phyloP scores from a whole-genome alignment of 2,797 vertebrate genomes.

The Coranthus polyacanthus region DNA sequence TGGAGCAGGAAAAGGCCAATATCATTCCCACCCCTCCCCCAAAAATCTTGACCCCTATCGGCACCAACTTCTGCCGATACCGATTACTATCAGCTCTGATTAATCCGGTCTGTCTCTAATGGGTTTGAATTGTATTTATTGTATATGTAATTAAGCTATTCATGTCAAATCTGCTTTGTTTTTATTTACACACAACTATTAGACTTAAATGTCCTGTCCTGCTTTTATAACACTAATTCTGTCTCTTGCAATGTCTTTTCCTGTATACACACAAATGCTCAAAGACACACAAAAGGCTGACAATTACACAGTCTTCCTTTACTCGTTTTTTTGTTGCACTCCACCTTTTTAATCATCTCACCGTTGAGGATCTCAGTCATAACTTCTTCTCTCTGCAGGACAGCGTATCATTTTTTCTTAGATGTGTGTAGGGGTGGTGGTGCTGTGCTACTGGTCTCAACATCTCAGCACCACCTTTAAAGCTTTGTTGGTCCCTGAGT shows the following conservation, averaged over 20 bases:
- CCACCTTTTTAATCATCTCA: slow-evolving; percentile 58
- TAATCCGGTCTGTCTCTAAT: too few relatives aligned
- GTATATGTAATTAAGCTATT: too few relatives aligned
- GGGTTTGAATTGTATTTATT: too few relatives aligned
- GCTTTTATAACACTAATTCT: slow-evolving; percentile 39
- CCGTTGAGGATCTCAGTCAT: slow-evolving; percentile 60
- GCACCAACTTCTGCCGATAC: too few relatives aligned
- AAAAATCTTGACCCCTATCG: too few relatives aligned
- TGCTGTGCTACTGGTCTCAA: slow-evolving; percentile 62
- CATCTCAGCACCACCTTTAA: slow-evolving; percentile 69
- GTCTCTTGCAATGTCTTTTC: slow-evolving; percentile 20
- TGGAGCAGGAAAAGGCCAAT: too few relatives aligned
- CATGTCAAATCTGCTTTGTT: too few relatives aligned
- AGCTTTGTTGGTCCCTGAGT: slow-evolving; percentile 64
- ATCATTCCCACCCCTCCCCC: too few relatives aligned
- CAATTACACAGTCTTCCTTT: slow-evolving; percentile 26
- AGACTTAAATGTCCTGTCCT: slow-evolving; percentile 29
- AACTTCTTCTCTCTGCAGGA: slow-evolving; percentile 62
- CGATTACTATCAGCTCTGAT: too few relatives aligned
- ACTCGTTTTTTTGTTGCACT: slow-evolving; percentile 45
- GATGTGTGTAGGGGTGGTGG: slow-evolving; percentile 54
- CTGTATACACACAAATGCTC: slow-evolving; percentile 7
- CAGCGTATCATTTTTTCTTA: slow-evolving; percentile 48
- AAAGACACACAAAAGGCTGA: slow-evolving; percentile 11
- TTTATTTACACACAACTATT: too few relatives aligned